These are phyloP conservation scores for Corythoichthys intestinalis DNA, from an alignment of 2,113 vertebrate species.

Conservation along the genomic window DNA sequence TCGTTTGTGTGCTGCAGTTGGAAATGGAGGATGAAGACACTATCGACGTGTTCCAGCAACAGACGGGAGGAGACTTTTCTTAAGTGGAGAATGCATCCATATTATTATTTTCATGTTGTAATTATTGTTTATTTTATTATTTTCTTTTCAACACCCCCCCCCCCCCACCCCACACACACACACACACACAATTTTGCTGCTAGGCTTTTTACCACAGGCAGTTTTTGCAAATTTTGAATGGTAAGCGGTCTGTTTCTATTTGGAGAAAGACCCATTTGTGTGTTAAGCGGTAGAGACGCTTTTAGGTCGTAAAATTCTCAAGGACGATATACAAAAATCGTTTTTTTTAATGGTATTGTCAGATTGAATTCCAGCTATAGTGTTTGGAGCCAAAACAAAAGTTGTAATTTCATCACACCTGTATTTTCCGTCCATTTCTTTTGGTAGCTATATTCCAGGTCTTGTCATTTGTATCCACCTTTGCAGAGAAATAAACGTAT, in stretches of 20 bases:
- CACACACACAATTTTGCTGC: constrained; percentile 24
- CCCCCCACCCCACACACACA: no score
- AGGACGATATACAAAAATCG: constrained; percentile 30
- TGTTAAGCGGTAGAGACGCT: constrained; percentile 20
- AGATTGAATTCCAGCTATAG: constrained; percentile 23
- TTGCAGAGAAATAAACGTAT: constrained; percentile 11
- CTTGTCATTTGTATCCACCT: constrained; percentile 15
- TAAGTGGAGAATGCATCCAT: constrained; percentile 45
- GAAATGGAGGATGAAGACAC: constrained; percentile 80
- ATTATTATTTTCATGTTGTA: constrained; percentile 33
- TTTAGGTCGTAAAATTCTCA: constrained; percentile 10
- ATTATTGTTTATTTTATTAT: constrained; percentile 35
- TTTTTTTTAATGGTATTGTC: constrained; percentile 1
- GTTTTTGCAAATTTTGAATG: constrained; percentile 21
- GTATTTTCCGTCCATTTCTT: background rate
- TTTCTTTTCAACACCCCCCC: background rate
- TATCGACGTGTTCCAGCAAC: constrained; percentile 79
- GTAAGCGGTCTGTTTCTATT: constrained; percentile 27
- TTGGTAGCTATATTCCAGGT: constrained; percentile 6
- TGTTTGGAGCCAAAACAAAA: background rate
- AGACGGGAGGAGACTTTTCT: constrained; percentile 69
- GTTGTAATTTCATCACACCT: background rate
- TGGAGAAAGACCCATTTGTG: constrained; percentile 8
- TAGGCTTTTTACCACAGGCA: constrained; percentile 20
- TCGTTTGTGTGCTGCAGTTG: constrained; percentile 53